Conservation (phyloP, 2,113 vertebrate species). For the Urocitellus parryii region DNA sequence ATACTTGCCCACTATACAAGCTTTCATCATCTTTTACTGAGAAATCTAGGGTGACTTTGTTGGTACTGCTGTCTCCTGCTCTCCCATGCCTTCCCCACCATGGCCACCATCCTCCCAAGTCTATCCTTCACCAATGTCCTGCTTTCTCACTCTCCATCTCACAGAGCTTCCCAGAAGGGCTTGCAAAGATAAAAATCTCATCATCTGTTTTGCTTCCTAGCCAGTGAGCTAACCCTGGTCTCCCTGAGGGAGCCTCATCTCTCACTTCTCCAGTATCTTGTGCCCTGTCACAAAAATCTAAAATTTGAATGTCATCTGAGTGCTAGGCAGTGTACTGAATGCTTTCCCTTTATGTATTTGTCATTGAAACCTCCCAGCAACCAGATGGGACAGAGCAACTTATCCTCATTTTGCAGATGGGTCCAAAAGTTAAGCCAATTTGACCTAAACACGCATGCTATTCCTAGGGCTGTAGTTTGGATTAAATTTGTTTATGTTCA, state of each 20-base stretch:
- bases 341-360: background rate
- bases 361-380: background rate
- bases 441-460: background rate
- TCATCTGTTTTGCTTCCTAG: background rate
- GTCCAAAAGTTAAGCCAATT: background rate
- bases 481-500: slow-evolving; percentile 40
- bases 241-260: background rate
- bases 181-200: background rate
- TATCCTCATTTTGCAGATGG: background rate
- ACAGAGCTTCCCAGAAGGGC: background rate
- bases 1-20: background rate
- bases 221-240: background rate
- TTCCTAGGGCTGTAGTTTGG: background rate
- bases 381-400: background rate
- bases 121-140: background rate
- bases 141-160: background rate
- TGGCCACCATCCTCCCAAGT: background rate
- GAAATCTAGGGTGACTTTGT: background rate
- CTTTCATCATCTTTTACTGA: background rate
- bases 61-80: background rate
- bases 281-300: background rate
- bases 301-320: background rate
- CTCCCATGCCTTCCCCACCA: background rate
- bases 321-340: background rate
- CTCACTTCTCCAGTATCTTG: background rate